Conservation (phyloP, 2,888 invertebrate genomes). For the Sphaerophoria taeniata region DNA sequence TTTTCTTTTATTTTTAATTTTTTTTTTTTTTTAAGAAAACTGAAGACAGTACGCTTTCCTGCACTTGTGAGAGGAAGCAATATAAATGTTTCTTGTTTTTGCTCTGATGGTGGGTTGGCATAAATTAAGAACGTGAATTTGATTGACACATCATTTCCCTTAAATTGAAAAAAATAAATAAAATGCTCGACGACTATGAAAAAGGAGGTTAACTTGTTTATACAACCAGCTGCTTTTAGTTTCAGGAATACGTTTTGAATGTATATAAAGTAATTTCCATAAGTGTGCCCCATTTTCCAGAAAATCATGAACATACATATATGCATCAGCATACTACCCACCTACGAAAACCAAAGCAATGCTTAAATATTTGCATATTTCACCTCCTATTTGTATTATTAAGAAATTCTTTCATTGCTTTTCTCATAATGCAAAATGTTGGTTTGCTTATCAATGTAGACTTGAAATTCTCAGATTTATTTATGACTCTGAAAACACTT, state of each 20-base stretch:
- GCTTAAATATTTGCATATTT: neutral
- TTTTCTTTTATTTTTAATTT: no score
- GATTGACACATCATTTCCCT: conserved; percentile 28
- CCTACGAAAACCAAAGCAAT: conserved; percentile 2
- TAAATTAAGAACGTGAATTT: conserved; percentile 19
- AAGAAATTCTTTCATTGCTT: no score
- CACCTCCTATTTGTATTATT: neutral
- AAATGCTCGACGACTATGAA: neutral
- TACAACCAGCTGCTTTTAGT: neutral
- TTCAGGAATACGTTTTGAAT: neutral
- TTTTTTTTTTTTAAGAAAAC: no score
- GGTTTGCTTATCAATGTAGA: no score
- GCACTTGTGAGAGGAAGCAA: conserved; percentile 1
- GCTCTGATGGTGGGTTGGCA: conserved; percentile 1
- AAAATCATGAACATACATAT: neutral
- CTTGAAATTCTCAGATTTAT: no score
- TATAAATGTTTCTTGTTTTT: conserved; percentile 22
- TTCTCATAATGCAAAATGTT: no score
- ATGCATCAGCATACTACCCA: neutral
- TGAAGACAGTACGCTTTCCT: neutral
- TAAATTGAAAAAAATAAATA: conserved; percentile 1
- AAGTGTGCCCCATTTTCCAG: neutral
- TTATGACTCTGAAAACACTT: no score
- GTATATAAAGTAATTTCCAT: conserved; percentile 13
- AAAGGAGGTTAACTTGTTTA: neutral